Base-by-base conservation (phyloP, 2,888 invertebrate genomes). In the Pseudoips prasinana region DNA sequence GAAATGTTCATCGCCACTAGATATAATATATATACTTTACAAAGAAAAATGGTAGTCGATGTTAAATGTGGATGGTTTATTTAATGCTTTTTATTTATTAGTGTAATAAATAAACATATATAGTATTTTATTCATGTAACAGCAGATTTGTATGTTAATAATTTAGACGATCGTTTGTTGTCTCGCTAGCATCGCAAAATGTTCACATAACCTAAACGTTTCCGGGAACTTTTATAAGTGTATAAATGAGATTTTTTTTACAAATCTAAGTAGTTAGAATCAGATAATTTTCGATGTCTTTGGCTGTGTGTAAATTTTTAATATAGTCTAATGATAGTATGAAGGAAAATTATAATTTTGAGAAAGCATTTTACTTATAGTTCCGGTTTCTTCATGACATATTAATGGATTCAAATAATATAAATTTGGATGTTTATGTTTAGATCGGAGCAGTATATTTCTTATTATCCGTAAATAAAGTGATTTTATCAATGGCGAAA, bases 181-280 rank as follows among this genome's bases (percentile, higher is more conserved):
- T 68, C 64, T 73, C 87, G 87, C 83, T 87, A 85, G 84, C 84
- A 88, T 89, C 89, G 89, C 89, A 88, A 87, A 88, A 89, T 89
- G 89, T 89, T 89, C 89, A 89, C 88, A 88, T 88, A 72, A 86
- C 87, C 88, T 88, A 76, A 56, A 24, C 39, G 20, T 53, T 53
- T 55, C 48, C 63, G 66, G 74, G 73, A 70, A 67, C 67, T 64
- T 67, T 73, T 67, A 66, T 77, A 64, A 63, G 51, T 73, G 65
- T 77, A 65, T 68, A 61, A 70, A 72, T 74, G 64, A 67, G 66
- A 59, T 58, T 62, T 61, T 77, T 81, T 81, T 74, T 71, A 75
- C 56, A 63, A 75, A 64, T 73, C 70, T 71, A 73, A 58, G 77
- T 85, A 83, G 73, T 77, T 83, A 81, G 78, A 82, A 74, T 78